Base-by-base conservation (phyloP, 2,888 invertebrate species). In the Limnephilus lunatus region DNA sequence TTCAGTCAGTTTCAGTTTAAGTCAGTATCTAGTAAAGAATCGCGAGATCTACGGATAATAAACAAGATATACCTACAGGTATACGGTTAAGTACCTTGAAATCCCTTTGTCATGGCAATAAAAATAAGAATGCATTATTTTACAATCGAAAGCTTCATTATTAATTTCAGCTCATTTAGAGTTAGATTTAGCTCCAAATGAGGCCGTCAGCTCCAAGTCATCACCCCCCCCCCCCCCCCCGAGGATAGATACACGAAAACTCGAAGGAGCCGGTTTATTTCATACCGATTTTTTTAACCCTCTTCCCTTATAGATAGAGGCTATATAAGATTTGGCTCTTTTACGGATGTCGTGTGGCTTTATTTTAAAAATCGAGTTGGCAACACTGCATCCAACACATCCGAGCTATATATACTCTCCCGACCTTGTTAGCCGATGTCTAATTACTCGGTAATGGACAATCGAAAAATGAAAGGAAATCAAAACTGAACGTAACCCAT, bases 391-490 rank as follows among this genome's bases (percentile, higher is more conserved):
- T 68, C 7, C 25, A 68, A 68, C 5, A 25, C 25, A 68, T 68
- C 25, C 68, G 25, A 68, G 9, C 68, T 68, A n/a, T 25, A n/a
- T 68, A n/a, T 25, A n/a, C 68, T 68, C 88, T 31, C 81, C 88
- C 68, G 88, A 88, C 88, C 88, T 88, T 88, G 88, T 25, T 48
- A 85, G 86, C 25, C 80, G 80, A 48, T 81, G 19, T 80, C 88
- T 32, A 80, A 89, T 31, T 87, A 53, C 31, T 80, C 39, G 19
- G 88, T 80, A 35, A 83, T n/a, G 88, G 80, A 30, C 81, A 44
- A 68, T 89, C 88, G 88, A 81, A 80, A 89, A 89, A 89, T 81
- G 88, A 89, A 89, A 89, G 88, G 88, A 89, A 89, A 89, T 35
- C 81, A 68, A 80, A 32, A 44, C 88, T 12, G 87, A 87, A 87